Evolutionary conservation across 2,113 vertebrate species (phyloP), one percentile per base, ranked within the genome.

Genomic region (Mixornis gularis): DNA sequence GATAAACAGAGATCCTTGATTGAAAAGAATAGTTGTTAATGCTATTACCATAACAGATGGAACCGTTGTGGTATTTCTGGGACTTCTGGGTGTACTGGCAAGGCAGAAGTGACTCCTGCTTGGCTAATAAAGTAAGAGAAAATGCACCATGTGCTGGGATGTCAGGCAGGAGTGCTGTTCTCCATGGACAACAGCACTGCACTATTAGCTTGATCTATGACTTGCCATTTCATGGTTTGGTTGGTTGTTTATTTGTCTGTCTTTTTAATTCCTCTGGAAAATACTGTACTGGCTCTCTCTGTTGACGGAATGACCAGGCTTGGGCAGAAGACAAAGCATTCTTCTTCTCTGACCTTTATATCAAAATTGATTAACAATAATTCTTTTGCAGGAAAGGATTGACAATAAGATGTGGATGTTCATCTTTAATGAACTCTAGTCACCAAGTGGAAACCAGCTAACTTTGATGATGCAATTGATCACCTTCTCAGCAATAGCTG

Each of bases 321-420:
- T 65, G n/a, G 46, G 55, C 63, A 89, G 74, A 89, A 93, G 74
- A 87, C 59, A 52, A 9, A 89, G 13, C 64, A 59, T 66, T 89
- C 78, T 86, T 95, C 83, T 90, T 90, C 89, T 91, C 59, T 94
- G 94, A 95, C 81, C 90, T 88, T 95, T 94, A 93, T 89, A 93
- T 92, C 84, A 89, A 88, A 95, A 95, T 81, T 78, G 86, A 89
- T 95, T 95, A 93, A 86, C 88, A 90, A 86, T 92, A 95, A 88
- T 66, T 90, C 76, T 79, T 94, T 81, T 90, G 53, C 85, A 92
- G 88, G 90, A 93, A 82, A 91, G 43, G 85, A 89, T 48, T 96
- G 84, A 94, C 93, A 95, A 41, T 66, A 83, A 85, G 79, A 91
- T 55, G 87, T 87, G 91, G 59, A 83, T 70, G 44, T 68, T 83